phyloP scores from a whole-genome alignment of 2,797 vertebrate genomes.

The Coendou prehensilis region DNA sequence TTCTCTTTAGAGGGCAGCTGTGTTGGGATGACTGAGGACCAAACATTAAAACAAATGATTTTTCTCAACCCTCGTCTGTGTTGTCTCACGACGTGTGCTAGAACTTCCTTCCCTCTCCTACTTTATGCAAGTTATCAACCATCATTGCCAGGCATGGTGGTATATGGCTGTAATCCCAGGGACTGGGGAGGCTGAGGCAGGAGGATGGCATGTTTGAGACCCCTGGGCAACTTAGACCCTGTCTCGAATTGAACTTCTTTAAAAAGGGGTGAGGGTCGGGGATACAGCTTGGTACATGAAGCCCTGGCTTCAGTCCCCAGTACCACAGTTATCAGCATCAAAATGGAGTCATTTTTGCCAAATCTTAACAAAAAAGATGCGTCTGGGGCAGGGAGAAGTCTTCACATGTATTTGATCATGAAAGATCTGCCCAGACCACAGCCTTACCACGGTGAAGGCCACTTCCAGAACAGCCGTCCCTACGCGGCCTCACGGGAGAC shows the following conservation, averaged over 20 bases:
- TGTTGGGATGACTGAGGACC: slow-evolving; percentile 14
- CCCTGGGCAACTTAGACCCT: background rate
- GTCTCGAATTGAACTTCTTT: background rate
- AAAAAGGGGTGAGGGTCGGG: background rate
- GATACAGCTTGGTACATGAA: background rate
- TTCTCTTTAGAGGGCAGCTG: background rate
- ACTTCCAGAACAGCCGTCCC: background rate
- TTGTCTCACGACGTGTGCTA: background rate
- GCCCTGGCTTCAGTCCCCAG: background rate
- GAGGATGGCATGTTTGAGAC: background rate
- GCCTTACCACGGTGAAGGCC: background rate
- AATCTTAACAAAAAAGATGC: background rate
- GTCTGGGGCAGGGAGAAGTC: background rate
- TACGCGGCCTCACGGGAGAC: background rate
- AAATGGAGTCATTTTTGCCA: background rate
- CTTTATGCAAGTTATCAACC: background rate
- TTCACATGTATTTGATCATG: background rate
- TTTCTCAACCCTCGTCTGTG: background rate
- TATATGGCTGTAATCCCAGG: background rate
- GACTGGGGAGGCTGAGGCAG: background rate
- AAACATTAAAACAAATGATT: slow-evolving; percentile 70
- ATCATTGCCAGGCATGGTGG: background rate
- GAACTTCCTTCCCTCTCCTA: background rate
- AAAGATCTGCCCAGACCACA: too few relatives aligned
- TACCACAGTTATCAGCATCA: background rate